Evolutionary conservation across 2,113 vertebrate species (phyloP).

Genomic region (Harpagus bidentatus): DNA sequence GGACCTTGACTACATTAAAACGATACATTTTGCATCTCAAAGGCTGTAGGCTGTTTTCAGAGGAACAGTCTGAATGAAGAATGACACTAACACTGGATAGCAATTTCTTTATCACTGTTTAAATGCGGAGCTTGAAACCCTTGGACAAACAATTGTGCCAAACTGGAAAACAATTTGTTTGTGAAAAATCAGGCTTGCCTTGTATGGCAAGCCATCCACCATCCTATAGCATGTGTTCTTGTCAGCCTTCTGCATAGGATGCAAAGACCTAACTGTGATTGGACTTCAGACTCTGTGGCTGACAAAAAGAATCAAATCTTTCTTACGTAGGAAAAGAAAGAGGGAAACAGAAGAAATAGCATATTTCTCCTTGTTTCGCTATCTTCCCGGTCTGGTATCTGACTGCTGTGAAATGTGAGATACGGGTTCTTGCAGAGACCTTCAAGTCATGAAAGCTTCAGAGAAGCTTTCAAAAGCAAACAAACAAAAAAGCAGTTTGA

Average conservation of each 20-base stretch:
- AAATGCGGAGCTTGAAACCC: conserved; percentile 54
- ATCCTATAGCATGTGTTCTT: background rate
- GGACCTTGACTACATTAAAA: conserved; percentile 73
- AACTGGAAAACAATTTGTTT: conserved; percentile 43
- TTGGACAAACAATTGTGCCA: conserved; percentile 34
- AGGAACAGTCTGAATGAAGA: conserved; percentile 72
- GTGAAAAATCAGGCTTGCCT: conserved; percentile 37
- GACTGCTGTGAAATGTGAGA: conserved; percentile 38
- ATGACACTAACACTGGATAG: conserved; percentile 58
- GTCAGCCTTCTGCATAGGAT: background rate
- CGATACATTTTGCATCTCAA: conserved; percentile 72
- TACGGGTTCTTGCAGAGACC: background rate
- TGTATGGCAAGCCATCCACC: conserved; percentile 9
- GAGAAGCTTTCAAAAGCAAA: conserved; percentile 7
- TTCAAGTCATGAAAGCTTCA: conserved; percentile 25
- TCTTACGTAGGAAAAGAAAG: background rate
- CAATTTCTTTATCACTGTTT: conserved; percentile 64
- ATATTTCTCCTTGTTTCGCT: conserved; percentile 17
- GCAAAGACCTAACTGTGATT: conserved; percentile 40
- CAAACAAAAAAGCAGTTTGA: background rate
- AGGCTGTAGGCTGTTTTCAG: conserved; percentile 75
- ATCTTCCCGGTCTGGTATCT: conserved; percentile 15
- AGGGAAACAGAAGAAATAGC: conserved; percentile 31
- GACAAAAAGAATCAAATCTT: conserved; percentile 28
- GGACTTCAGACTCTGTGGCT: conserved; percentile 43